phyloP scores from a whole-genome alignment of 2,888 invertebrate species.

The Papilio elwesi region DNA sequence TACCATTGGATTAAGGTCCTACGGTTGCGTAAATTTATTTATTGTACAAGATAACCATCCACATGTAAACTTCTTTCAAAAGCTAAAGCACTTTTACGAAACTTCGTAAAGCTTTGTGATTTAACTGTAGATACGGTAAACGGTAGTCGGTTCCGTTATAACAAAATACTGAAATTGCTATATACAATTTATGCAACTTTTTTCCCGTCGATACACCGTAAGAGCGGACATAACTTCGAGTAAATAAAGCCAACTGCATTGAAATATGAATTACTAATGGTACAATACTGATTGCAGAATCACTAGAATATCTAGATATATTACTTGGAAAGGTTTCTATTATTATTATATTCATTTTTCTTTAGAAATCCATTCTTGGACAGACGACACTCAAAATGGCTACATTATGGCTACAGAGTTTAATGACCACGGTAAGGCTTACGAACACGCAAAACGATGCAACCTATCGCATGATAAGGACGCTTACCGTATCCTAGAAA shows the following conservation, averaged over 20 bases:
- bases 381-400: no score
- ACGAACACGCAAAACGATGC: no score
- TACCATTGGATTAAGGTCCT: not conserved
- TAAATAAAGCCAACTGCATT: not conserved
- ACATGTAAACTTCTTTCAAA: not conserved
- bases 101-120: constrained; percentile 14
- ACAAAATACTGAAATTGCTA: constrained; percentile 18
- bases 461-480: no score
- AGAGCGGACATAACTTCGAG: not conserved
- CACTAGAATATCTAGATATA: no score
- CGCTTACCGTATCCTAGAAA: no score
- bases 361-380: no score
- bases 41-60: not conserved
- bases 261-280: not conserved
- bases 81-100: not conserved
- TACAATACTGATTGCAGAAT: not conserved
- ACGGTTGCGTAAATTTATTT: not conserved
- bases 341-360: no score
- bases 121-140: constrained; percentile 12
- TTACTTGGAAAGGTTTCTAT: no score
- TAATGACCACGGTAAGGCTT: no score
- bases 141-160: constrained; percentile 16
- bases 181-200: constrained; percentile 8
- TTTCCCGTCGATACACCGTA: constrained; percentile 3
- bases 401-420: no score